Conservation (phyloP, 2,797 vertebrate species). For the Micromesistius poutassou region DNA sequence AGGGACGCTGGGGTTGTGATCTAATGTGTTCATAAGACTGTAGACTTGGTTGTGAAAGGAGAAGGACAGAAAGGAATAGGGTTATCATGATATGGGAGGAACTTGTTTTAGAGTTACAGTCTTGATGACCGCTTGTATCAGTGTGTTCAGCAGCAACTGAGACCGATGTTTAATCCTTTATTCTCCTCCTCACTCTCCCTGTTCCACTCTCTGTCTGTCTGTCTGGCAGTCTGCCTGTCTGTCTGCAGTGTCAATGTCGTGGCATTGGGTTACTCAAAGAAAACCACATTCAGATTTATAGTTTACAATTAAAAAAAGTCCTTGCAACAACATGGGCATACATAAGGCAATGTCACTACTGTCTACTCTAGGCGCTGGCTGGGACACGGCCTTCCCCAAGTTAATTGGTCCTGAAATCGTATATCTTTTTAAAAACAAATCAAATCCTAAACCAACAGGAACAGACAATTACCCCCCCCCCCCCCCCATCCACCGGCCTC, state of each 20-base stretch:
- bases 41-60: neutral
- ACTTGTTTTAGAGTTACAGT: neutral
- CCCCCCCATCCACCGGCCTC: constrained; percentile 10
- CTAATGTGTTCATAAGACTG: neutral
- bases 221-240: neutral
- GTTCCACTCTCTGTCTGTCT: neutral
- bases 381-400: constrained; percentile 38
- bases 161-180: neutral
- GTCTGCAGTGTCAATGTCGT: constrained; percentile 19
- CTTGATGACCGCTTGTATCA: neutral
- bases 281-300: constrained; percentile 38
- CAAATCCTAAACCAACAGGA: constrained; percentile 35
- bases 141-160: neutral
- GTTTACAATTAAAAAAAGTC: constrained; percentile 37
- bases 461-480: constrained; percentile 42
- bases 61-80: neutral
- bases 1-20: neutral
- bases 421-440: constrained; percentile 32
- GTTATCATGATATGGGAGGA: neutral
- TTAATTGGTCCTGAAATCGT: constrained; percentile 48
- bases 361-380: constrained; percentile 46
- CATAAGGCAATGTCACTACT: constrained; percentile 26
- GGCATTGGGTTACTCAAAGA: constrained; percentile 31
- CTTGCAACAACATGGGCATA: constrained; percentile 25
- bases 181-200: neutral